Percentiles rank a stretch among this genome's conserved stretches.
Conservation (phyloP, 1,140 invertebrate species). For the Tetramorium parvispinum region DNA sequence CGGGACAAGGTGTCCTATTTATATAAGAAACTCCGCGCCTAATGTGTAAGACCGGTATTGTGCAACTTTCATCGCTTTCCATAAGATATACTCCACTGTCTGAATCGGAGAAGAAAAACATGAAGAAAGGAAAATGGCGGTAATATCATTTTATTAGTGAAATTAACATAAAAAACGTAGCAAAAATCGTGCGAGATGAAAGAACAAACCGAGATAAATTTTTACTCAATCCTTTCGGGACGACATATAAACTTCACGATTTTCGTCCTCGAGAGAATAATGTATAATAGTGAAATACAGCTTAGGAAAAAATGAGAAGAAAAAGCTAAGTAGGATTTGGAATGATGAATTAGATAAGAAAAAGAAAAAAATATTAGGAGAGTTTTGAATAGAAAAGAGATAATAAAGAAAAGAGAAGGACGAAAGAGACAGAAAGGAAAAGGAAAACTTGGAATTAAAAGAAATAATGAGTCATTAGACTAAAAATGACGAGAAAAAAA, state of each 20-base stretch:
- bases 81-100: not conserved
- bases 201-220: not conserved
- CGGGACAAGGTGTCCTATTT: slow-evolving; percentile 82
- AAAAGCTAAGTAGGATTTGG: no score
- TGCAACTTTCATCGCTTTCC: slow-evolving; percentile 53
- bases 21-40: slow-evolving; percentile 83
- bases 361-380: no score
- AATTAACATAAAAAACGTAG: not conserved
- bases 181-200: not conserved
- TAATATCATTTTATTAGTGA: slow-evolving; percentile 8
- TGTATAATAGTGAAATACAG: no score
- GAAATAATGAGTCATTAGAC: no score
- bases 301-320: no score
- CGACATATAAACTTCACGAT: not conserved
- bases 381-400: no score
- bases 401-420: no score
- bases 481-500: no score
- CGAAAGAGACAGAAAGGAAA: no score
- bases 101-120: not conserved
- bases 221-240: not conserved
- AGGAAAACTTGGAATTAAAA: no score
- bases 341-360: no score
- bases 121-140: not conserved
- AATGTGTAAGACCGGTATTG: slow-evolving; percentile 79
- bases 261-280: not conserved